Evolutionary conservation across 2,888 invertebrate genomes (phyloP), one percentile per base, ranked within the genome.

Genomic region (Zelleria hepariella): DNA sequence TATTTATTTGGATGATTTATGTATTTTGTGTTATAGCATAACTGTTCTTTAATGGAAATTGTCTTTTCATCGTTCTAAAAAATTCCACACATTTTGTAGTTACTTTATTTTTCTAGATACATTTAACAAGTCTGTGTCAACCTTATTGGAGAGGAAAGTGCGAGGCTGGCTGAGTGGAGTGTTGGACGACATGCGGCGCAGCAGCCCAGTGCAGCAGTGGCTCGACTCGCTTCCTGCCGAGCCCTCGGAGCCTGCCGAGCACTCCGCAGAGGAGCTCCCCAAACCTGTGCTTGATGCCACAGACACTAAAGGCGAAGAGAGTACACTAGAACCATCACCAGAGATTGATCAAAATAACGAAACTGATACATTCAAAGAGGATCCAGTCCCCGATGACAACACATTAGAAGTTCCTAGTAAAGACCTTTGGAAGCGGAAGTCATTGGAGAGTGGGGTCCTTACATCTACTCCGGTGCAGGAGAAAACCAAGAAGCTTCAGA

Each of bases 181-280:
- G 3, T 79, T 89, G 64, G 84, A 86, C 76, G 91, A 91, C 68
- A 92, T 91, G 92, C 79, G 91, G 67, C 91, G 92, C 60, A 92
- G 92, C 72, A 92, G 92, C 65, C 91, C 93, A 57, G 92, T 94
- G 58, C 94, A 94, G 73, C 58, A 58, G 66, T 94, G 94, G 94
- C 90, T 94, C 64, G 93, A 94, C 71, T 93, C 93, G 6, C 78
- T 94, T 64, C 93, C 93, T 27, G 77, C 76, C 62, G 83, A 83
- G 1, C 69, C 72, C 25, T 26, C 65, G 49, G 59, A 59, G 5
- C 21, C 20, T 6, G 32, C 32, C 10, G 32, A 42, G 2, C 10
- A 15, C 32, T 10, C 32, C 10, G 15, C 32, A 15, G 15, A 42
- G 15, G 67, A 71, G 7, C 49, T 23, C 10, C 5, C 58, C 0